Percentiles rank a stretch among this genome's conserved stretches.
phyloP scores from a whole-genome alignment of 2,888 invertebrate genomes.

The Pachydiplax longipennis region DNA sequence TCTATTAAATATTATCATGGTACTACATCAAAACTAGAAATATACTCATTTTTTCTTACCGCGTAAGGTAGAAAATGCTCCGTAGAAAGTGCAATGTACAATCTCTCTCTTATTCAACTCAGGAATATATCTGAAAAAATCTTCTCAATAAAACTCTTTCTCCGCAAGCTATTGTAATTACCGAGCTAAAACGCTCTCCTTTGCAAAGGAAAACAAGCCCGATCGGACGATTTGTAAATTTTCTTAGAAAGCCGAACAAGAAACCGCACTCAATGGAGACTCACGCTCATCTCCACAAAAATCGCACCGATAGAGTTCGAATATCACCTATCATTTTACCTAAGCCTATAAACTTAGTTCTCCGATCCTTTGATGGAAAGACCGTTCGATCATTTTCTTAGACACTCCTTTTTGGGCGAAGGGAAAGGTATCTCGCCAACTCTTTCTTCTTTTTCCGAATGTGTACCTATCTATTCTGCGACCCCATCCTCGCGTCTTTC shows the following conservation, averaged over 20 bases:
- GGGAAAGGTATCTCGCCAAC: background rate
- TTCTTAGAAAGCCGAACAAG: background rate
- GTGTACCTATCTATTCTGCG: background rate
- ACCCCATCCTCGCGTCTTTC: background rate
- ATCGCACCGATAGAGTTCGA: background rate
- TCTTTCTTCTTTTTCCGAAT: background rate
- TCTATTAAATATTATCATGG: too few relatives aligned
- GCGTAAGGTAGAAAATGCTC: too few relatives aligned
- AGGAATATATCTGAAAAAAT: background rate
- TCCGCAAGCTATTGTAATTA: background rate
- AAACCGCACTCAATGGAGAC: background rate
- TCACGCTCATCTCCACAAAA: background rate
- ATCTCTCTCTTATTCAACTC: too few relatives aligned
- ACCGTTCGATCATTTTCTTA: background rate
- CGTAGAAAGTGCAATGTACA: too few relatives aligned
- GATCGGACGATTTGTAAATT: background rate
- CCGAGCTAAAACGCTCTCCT: background rate
- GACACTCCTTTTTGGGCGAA: background rate
- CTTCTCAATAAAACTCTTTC: background rate
- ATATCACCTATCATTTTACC: background rate
- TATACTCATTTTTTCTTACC: too few relatives aligned
- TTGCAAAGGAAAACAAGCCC: background rate
- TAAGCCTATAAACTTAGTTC: constrained; percentile 5
- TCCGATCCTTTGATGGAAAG: background rate
- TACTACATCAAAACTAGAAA: too few relatives aligned